Base-by-base conservation (phyloP, 2,113 vertebrate genomes). In the Siphamia tubifer region DNA sequence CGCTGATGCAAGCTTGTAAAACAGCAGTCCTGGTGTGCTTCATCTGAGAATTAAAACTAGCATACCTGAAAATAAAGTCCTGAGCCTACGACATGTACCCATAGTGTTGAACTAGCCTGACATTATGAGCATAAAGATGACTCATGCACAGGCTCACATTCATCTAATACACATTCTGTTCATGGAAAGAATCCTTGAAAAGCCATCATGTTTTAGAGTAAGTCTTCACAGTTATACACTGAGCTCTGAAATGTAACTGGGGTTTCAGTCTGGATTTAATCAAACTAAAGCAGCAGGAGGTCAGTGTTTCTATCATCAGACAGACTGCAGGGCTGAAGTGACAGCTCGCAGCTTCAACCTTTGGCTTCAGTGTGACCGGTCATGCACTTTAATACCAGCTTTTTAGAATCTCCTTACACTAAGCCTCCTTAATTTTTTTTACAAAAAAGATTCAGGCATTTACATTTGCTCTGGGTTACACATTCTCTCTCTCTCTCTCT, bases 401-500 rank as follows among this genome's bases (percentile, higher is more conserved):
- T 87, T 85, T 81, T 68, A 55, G 80, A 85, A 87, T 85, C 80
- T 73, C 75, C 84, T 89, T 84, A 89, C 51, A 36, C 63, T 87
- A 87, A 89, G 75, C 82, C 74, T 64, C 49, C 60, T 68, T 42
- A 20, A 52, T 82, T 80, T 79, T 82, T 80, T 79, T 73, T 7
- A 34, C 58, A 40, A 77, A 58, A 81, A 77, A 58, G 51, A 68
- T 76, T 32, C 7, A 42, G 57, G 64, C 53, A 52, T 69, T 66
- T 49, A 45, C 48, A 47, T 56, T 61, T 27, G 42, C 35, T 19
- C 38, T 39, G 0, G 51, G 42, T 54, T 13, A 12, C 19, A 34
- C 36, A 13, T 49, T 49, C 45, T 54, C 34, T 54, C 16, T 12
- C 25, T 23, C 27, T 21, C 28, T 0, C 45, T 25, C 13, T 15